phyloP scores from a whole-genome alignment of 2,113 vertebrate species.

The Trichechus manatus region DNA sequence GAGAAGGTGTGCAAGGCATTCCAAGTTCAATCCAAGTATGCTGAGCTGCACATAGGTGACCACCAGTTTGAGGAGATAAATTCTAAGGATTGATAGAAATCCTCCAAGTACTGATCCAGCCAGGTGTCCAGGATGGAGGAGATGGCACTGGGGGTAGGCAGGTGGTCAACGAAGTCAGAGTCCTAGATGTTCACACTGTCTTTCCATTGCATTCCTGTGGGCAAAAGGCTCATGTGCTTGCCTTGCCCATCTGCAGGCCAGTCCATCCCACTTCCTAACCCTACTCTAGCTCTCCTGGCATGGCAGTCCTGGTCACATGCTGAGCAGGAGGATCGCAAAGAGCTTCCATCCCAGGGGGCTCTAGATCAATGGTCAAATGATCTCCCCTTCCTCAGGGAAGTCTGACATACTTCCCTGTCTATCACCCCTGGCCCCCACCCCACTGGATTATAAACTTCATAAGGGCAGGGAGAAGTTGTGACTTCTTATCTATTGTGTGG shows the following conservation, averaged over 20 bases:
- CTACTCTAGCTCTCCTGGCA: not conserved
- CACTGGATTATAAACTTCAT: fast-evolving
- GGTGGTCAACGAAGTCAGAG: not conserved
- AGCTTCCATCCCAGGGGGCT: fast-evolving
- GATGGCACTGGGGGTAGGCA: too few relatives aligned
- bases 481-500: not conserved
- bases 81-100: conserved; percentile 92
- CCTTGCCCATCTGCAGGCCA: not conserved
- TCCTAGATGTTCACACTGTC: not conserved
- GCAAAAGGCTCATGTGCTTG: too few relatives aligned
- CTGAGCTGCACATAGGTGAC: conserved; percentile 92
- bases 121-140: conserved; percentile 98
- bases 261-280: too few relatives aligned
- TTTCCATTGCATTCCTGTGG: not conserved
- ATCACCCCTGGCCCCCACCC: fast-evolving
- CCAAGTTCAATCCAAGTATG: conserved; percentile 95
- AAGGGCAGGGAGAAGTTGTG: not conserved
- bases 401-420: not conserved
- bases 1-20: conserved; percentile 95
- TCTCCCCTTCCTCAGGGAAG: not conserved
- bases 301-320: not conserved
- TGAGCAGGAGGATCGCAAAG: not conserved
- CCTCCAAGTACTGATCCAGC: too few relatives aligned
- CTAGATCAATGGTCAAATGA: fast-evolving
- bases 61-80: conserved; percentile 94